These are phyloP conservation scores for Clarias platycephalus DNA, from an alignment of 2,797 vertebrate genomes.

Conservation along the genomic window DNA sequence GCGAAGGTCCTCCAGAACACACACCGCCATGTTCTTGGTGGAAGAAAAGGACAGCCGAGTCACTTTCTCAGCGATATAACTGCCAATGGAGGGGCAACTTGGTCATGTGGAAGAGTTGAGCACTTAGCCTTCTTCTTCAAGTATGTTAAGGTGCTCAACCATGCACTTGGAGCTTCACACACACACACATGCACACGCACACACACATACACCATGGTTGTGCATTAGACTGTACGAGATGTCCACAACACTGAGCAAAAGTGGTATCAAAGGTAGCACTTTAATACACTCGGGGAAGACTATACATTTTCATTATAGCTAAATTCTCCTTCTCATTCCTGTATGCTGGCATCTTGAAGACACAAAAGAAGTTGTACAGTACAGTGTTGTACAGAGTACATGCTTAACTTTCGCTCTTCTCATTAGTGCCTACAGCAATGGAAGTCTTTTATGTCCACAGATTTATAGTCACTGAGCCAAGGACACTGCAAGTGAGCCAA, in stretches of 20 bases:
- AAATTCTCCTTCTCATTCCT: background rate
- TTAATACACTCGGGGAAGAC: background rate
- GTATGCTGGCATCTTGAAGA: background rate
- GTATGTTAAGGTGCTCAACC: conserved; percentile 37
- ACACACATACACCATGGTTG: background rate
- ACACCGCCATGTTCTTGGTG: conserved; percentile 28
- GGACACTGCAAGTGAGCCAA: conserved; percentile 34
- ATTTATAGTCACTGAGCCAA: conserved; percentile 34
- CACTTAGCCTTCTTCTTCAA: conserved; percentile 38
- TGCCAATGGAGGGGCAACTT: conserved; percentile 23
- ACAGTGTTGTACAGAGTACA: background rate
- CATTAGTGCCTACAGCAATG: background rate
- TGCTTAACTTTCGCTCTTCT: conserved; percentile 12
- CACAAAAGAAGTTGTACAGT: background rate
- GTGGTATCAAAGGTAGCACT: background rate
- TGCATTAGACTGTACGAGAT: background rate
- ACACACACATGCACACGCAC: background rate
- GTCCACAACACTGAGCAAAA: background rate
- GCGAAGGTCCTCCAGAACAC: conserved; percentile 28
- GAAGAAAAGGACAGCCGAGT: conserved; percentile 10
- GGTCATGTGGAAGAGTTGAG: conserved; percentile 43
- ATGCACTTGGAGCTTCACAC: conserved; percentile 5
- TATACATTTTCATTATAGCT: no score
- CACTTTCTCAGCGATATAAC: conserved; percentile 14
- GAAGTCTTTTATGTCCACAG: conserved; percentile 11